Percentiles rank a stretch among this genome's conserved stretches.
Conservation (phyloP, 1,140 invertebrate genomes). For the Drosophila setifemur region DNA sequence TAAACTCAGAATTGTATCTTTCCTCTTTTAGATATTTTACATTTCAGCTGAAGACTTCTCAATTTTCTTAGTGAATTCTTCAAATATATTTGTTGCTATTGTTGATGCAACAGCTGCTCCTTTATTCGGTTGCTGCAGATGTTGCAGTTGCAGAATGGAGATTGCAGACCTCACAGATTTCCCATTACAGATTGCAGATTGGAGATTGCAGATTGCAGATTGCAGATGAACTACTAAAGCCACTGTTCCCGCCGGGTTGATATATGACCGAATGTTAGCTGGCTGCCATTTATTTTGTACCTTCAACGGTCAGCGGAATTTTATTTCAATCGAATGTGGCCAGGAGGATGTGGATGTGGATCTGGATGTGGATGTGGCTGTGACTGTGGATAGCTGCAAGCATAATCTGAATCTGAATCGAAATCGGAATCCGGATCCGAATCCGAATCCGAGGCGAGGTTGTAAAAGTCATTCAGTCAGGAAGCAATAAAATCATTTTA, state of each 20-base stretch:
- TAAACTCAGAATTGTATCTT: too few species aligned
- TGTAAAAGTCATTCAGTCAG: constrained; percentile 80
- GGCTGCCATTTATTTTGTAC: constrained; percentile 6
- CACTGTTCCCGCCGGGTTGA: neutral
- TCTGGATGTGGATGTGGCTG: neutral
- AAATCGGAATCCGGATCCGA: constrained; percentile 66
- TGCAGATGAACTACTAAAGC: neutral
- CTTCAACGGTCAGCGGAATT: constrained; percentile 54
- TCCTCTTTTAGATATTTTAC: too few species aligned
- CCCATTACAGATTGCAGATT: neutral
- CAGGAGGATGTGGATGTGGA: neutral
- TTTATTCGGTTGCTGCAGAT: neutral
- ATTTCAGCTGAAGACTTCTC: too few species aligned
- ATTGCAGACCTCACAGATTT: too few species aligned
- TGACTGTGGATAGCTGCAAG: constrained; percentile 26
- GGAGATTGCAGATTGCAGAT: neutral
- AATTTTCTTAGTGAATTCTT: neutral
- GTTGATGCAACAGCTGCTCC: neutral
- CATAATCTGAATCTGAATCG: constrained; percentile 68
- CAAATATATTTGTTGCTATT: neutral
- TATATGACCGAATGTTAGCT: constrained; percentile 7
- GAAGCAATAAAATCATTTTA: constrained; percentile 81
- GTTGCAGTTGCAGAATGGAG: neutral
- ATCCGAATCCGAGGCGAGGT: constrained; percentile 62
- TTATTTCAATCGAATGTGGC: constrained; percentile 31